phyloP scores from a whole-genome alignment of 2,113 vertebrate species.

The Mobula birostris region DNA sequence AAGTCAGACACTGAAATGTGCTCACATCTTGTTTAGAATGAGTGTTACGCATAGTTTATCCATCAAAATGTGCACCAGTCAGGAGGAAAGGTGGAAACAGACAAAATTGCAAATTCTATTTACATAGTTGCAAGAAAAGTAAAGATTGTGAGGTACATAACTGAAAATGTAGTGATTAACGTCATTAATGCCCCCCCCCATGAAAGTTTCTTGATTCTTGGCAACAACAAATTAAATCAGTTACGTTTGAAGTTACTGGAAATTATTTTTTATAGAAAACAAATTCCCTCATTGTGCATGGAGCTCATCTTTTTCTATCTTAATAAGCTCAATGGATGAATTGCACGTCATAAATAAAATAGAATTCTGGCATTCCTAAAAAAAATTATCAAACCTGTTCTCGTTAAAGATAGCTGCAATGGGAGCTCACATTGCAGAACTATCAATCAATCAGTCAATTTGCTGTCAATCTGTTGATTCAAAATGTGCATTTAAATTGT shows the following conservation, averaged over 20 bases:
- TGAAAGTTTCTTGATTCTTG: background rate
- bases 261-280: background rate
- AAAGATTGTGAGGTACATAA: background rate
- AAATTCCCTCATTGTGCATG: background rate
- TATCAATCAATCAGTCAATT: background rate
- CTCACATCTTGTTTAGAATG: background rate
- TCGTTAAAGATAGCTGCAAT: background rate
- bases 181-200: background rate
- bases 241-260: background rate
- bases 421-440: background rate
- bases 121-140: background rate
- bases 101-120: background rate
- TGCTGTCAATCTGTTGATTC: background rate
- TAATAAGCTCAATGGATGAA: background rate
- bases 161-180: background rate
- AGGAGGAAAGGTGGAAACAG: background rate
- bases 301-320: background rate
- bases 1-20: background rate
- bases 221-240: background rate
- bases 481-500: constrained; percentile 28
- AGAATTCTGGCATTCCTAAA: background rate
- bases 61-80: background rate
- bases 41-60: background rate
- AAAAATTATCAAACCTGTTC: background rate
- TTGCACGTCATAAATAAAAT: background rate